A percentile compares a stretch with the other conserved stretches of the same genome.
Conservation (phyloP, 2,113 vertebrate genomes). For the Cyanoderma ruficeps region DNA sequence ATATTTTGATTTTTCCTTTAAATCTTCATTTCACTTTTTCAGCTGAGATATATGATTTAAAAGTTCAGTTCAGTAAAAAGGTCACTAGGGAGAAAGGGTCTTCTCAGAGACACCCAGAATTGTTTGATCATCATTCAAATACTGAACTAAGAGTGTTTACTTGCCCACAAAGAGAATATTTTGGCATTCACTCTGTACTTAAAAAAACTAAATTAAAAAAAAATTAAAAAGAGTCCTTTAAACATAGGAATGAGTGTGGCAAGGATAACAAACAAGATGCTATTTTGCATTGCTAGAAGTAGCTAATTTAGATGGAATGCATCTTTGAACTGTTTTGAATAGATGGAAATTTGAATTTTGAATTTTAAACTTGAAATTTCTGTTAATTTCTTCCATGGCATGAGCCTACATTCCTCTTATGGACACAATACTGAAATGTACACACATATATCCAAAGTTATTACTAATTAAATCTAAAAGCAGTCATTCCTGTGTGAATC, state of each 20-base stretch:
- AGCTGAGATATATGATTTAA: background rate
- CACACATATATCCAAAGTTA: background rate
- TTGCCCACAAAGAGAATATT: background rate
- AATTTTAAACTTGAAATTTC: background rate
- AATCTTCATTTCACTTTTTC: background rate
- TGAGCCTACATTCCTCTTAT: background rate
- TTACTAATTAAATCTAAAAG: background rate
- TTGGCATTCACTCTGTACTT: background rate
- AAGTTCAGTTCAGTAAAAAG: background rate
- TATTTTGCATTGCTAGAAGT: background rate
- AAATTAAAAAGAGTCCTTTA: background rate
- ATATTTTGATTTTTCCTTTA: background rate
- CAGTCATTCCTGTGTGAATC: background rate
- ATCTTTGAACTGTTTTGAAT: background rate
- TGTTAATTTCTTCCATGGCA: background rate
- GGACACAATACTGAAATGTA: background rate
- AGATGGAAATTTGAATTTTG: background rate
- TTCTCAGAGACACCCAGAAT: background rate
- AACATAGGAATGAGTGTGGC: background rate
- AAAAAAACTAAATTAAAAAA: background rate
- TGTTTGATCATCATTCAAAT: conserved; percentile 7
- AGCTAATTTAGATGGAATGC: background rate
- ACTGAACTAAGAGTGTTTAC: background rate
- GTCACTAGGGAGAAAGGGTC: background rate
- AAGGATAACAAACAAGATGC: background rate